Evolutionary conservation across 2,888 invertebrate genomes (phyloP).

Genomic region (Phortica magna): DNA sequence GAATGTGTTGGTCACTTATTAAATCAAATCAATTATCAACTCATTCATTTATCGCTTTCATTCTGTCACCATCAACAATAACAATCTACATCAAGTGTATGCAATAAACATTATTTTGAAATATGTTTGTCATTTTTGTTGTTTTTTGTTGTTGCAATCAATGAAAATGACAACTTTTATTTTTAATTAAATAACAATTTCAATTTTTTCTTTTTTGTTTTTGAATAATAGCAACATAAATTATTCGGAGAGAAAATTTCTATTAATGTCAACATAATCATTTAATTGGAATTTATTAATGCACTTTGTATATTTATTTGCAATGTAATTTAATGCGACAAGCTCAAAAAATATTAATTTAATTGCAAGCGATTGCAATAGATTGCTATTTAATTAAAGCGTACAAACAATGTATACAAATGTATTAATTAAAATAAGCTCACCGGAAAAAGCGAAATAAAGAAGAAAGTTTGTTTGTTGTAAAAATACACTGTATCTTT

Average conservation of each 20-base stretch:
- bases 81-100: too few relatives aligned
- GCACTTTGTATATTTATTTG: conserved; percentile 4
- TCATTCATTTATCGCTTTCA: too few relatives aligned
- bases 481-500: too few relatives aligned
- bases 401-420: not conserved
- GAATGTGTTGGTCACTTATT: too few relatives aligned
- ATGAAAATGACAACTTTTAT: not conserved
- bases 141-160: not conserved
- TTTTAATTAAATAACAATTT: too few relatives aligned
- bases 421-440: not conserved
- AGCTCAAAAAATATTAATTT: conserved; percentile 9
- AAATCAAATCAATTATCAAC: too few relatives aligned
- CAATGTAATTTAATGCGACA: conserved; percentile 20
- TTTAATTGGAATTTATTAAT: conserved; percentile 22
- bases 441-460: too few relatives aligned
- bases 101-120: too few relatives aligned
- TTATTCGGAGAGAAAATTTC: not conserved
- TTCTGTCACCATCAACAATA: too few relatives aligned
- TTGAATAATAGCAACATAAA: not conserved
- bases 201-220: not conserved
- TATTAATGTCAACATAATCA: conserved; percentile 16
- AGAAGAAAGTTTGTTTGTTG: too few relatives aligned
- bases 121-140: too few relatives aligned
- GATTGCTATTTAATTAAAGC: not conserved
- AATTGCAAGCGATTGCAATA: not conserved